A percentile compares a stretch with the other conserved stretches of the same genome.
Conservation (phyloP, 2,888 invertebrate species). For the Latrodectus hesperus region DNA sequence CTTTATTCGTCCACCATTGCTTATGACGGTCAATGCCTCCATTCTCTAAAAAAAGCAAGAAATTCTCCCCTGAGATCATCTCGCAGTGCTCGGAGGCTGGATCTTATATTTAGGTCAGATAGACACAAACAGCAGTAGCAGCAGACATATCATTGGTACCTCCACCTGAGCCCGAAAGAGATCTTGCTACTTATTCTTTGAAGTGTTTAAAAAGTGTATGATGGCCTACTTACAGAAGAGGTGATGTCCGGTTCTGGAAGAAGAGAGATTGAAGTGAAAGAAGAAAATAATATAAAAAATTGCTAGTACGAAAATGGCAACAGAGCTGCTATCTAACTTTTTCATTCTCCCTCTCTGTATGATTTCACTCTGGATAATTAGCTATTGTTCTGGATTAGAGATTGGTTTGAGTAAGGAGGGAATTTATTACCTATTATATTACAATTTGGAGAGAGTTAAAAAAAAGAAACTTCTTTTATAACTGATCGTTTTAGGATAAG, state of each 20-base stretch:
- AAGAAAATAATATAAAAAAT: slow-evolving; percentile 18
- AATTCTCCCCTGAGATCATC: slow-evolving; percentile 26
- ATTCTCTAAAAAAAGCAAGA: slow-evolving; percentile 24
- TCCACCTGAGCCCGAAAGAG: slow-evolving; percentile 42
- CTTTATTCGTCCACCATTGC: slow-evolving; percentile 59
- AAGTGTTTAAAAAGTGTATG: slow-evolving; percentile 57
- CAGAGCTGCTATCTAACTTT: slow-evolving; percentile 25
- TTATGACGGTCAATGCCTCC: slow-evolving; percentile 61
- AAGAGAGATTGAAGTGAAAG: neutral
- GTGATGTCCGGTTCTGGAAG: slow-evolving; percentile 54
- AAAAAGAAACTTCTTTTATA: neutral
- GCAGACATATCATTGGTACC: slow-evolving; percentile 35
- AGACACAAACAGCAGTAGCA: slow-evolving; percentile 36
- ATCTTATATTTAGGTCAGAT: slow-evolving; percentile 36
- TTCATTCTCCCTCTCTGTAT: neutral
- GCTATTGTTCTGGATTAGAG: slow-evolving; percentile 24
- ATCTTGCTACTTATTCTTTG: slow-evolving; percentile 58
- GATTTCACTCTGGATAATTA: slow-evolving; percentile 32
- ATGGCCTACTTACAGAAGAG: slow-evolving; percentile 75
- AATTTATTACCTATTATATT: slow-evolving; percentile 29
- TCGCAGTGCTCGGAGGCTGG: slow-evolving; percentile 34
- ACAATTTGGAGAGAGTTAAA: slow-evolving; percentile 31
- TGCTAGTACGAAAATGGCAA: slow-evolving; percentile 46
- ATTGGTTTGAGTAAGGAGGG: slow-evolving; percentile 8
- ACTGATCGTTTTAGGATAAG: neutral